phyloP scores from a whole-genome alignment of 1,140 invertebrate genomes.

The Drosophila ercepeae region DNA sequence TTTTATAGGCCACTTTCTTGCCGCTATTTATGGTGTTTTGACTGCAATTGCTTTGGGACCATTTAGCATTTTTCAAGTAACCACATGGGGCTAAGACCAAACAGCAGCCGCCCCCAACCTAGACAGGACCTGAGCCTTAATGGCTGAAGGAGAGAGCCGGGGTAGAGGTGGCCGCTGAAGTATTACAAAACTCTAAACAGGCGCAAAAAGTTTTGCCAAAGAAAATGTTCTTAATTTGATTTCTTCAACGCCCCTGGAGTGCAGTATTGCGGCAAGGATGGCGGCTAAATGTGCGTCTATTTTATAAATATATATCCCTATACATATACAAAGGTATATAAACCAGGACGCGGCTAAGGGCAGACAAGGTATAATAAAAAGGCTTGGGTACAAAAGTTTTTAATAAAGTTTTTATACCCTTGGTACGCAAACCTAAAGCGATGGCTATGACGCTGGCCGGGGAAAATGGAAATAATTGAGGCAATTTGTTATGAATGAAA shows the following conservation, averaged over 20 bases:
- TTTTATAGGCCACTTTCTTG: slow-evolving; percentile 19
- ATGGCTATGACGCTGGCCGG: not conserved
- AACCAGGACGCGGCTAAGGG: slow-evolving; percentile 11
- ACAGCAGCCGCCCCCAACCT: slow-evolving; percentile 29
- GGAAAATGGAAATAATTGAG: slow-evolving; percentile 71
- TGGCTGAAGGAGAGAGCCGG: slow-evolving; percentile 7
- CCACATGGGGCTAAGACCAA: slow-evolving; percentile 71
- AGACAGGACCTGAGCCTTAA: slow-evolving; percentile 43
- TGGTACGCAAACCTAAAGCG: slow-evolving; percentile 6
- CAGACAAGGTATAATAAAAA: slow-evolving; percentile 59
- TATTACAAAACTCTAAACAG: slow-evolving; percentile 79
- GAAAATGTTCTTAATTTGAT: slow-evolving; percentile 81
- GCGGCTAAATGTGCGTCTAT: slow-evolving; percentile 73
- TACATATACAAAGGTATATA: slow-evolving; percentile 32
- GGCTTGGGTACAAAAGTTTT: slow-evolving; percentile 76
- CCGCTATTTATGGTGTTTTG: slow-evolving; percentile 33
- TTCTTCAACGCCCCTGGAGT: slow-evolving; percentile 78
- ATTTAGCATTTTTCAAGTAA: slow-evolving; percentile 77
- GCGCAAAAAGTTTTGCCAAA: slow-evolving; percentile 67
- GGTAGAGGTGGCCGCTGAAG: slow-evolving; percentile 47
- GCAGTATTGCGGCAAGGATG: slow-evolving; percentile 35
- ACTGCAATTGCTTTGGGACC: slow-evolving; percentile 76
- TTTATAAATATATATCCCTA: slow-evolving; percentile 63
- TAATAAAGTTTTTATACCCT: slow-evolving; percentile 81
- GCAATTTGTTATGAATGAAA: slow-evolving; percentile 71